Base-by-base conservation (phyloP, 1,140 invertebrate genomes). In the Eurosta solidaginis region DNA sequence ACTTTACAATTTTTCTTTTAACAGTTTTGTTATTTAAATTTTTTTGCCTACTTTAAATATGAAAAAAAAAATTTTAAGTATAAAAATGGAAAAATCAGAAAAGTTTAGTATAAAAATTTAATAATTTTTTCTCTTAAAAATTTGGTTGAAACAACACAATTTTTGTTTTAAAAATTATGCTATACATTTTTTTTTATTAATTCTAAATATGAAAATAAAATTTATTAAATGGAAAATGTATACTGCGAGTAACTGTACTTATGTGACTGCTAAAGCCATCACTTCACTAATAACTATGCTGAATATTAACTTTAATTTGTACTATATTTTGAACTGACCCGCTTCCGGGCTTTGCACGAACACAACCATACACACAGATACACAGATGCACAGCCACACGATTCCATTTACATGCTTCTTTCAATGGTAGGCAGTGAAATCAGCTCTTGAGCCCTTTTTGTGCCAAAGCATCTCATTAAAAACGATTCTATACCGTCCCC, bases 251-350 rank as follows among this genome's bases (percentile, higher is more conserved):
- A 17, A 9, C 40, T 40, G 59, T 40, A 68, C 59, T 40, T 29
- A 29, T 68, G n/a, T 68, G 0, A 40, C 4, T 68, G 59, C 33
- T 36, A 68, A 68, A 17, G 36, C 59, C 59, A 20, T 2, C 10
- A 12, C 20, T n/a, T 22, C n/a, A 14, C 6, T 25, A 9, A 7
- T 52, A 1, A 25, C 50, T 20, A 3, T 22, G 22, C 33, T 17
- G 59, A 40, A 68, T 68, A 42, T 42, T 68, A 68, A 68, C 59
- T 68, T 68, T 68, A 68, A 68, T 68, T 68, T 68, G 33, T 68
- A 22, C n/a, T 12, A 68, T 3, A 68, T 68, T 42, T 68, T 7
- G 14, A 68, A 68, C 36, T 68, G 59, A 68, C 59, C 59, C 59
- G 59, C 59, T 68, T 68, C 59, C 59, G 59, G 59, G 40, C 40